Evolutionary conservation across 2,113 vertebrate genomes (phyloP), one percentile per base, ranked within the genome.

Genomic region (Chiloscyllium plagiosum): DNA sequence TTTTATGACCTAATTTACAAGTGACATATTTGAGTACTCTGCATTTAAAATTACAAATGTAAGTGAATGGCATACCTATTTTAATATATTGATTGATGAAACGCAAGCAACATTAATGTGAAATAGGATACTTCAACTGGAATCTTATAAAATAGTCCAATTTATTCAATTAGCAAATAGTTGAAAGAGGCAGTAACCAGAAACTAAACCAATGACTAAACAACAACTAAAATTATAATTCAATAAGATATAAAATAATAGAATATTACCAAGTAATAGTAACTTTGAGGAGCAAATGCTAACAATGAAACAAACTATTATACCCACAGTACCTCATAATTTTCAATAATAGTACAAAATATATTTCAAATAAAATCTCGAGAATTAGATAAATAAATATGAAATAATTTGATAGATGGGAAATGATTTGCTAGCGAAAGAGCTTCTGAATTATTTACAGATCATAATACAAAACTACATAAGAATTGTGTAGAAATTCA

Each of bases 381-480:
- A 47, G 69, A 94, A 95, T 95, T 95, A 4, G 47, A 26, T 72
- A 29, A 69, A 95, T 72, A 95, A 52, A 69, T 22, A 42, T 50
- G 37, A 94, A 70, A 68, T 47, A 47, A 70, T 94, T 94, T 94
- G 47, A 70, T 70, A 47, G 93, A 37, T 50, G 24, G 50, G 93
- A 95, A 95, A 95, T 95, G 68, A 95, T 37, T 94, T 95, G 94
- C 94, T 52, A 33, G 42, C 50, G 52, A 95, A 95, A 47, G 42
- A 95, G 68, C 42, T 72, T 50, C 70, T 70, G 66, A 95, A 95
- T 95, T 95, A 72, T 95, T 95, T 42, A 94, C 93, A 72, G 93
- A 70, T 94, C 7, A 68, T 70, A 94, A 70, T 26, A 70, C 37
- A 94, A 69, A 94, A 52, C 47, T 76, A 15, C 42, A 52, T 13